phyloP scores from a whole-genome alignment of 2,888 invertebrate species.

The Orchesellides sinensis region DNA sequence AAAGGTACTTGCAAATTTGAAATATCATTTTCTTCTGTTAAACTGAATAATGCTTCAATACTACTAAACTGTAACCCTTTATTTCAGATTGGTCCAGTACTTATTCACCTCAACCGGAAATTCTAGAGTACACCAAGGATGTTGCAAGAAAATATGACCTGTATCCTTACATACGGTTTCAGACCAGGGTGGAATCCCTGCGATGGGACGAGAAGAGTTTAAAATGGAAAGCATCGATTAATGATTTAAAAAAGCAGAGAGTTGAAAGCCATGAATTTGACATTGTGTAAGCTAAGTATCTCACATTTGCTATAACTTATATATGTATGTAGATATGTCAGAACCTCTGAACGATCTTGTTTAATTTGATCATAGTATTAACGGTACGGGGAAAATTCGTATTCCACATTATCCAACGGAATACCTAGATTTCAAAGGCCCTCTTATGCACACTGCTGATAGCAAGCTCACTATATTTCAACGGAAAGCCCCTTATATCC shows the following conservation, averaged over 20 bases:
- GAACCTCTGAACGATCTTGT: background rate
- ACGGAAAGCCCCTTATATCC: slow-evolving; percentile 57
- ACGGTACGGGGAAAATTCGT: slow-evolving; percentile 57
- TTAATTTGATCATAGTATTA: slow-evolving; percentile 36
- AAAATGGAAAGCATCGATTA: slow-evolving; percentile 58
- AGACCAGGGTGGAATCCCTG: slow-evolving; percentile 53
- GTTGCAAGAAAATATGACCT: slow-evolving; percentile 56
- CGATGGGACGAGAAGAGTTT: slow-evolving; percentile 52
- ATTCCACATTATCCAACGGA: slow-evolving; percentile 66
- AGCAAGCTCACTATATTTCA: slow-evolving; percentile 59
- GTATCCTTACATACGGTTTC: slow-evolving; percentile 60
- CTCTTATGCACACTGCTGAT: slow-evolving; percentile 65
- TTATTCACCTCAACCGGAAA: slow-evolving; percentile 57
- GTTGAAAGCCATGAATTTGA: slow-evolving; percentile 24
- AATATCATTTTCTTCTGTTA: too few species aligned
- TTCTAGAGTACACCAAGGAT: slow-evolving; percentile 58
- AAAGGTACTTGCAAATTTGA: too few species aligned
- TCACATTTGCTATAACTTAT: too few species aligned
- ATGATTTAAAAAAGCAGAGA: slow-evolving; percentile 4
- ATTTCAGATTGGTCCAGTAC: slow-evolving; percentile 58
- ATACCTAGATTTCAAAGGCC: slow-evolving; percentile 63
- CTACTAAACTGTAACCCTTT: too few species aligned
- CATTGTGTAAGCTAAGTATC: slow-evolving; percentile 46
- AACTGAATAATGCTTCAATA: background rate
- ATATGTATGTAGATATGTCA: background rate